Conservation (phyloP, 2,888 invertebrate species). For the Siphlonurus alternatus region DNA sequence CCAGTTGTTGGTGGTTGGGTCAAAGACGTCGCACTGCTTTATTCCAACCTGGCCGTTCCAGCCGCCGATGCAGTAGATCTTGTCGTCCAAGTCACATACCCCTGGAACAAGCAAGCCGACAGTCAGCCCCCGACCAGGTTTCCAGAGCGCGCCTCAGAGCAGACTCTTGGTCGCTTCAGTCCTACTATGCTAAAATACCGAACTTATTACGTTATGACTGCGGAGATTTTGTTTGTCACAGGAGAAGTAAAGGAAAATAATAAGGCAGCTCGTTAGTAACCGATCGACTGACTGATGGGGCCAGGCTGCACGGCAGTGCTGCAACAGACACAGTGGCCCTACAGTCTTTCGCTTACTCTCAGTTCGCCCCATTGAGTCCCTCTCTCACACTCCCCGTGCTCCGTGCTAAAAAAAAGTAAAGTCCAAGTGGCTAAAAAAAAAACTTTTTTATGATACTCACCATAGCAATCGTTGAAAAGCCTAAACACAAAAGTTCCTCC, state of each 20-base stretch:
- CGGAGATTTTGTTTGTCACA: background rate
- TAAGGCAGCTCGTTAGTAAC: background rate
- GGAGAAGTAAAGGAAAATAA: background rate
- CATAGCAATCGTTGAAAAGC: background rate
- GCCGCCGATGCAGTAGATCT: slow-evolving; percentile 63
- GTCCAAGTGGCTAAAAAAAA: background rate
- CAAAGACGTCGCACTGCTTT: slow-evolving; percentile 54
- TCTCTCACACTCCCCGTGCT: background rate
- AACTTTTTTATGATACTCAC: background rate
- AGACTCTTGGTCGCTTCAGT: background rate
- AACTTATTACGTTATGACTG: background rate
- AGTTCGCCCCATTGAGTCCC: background rate
- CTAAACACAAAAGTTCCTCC: background rate
- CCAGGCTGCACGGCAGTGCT: background rate
- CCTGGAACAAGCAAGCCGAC: slow-evolving; percentile 25
- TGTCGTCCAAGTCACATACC: slow-evolving; percentile 42
- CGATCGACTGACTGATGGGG: background rate
- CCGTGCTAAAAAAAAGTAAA: background rate
- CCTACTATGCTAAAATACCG: background rate
- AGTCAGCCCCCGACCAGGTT: background rate
- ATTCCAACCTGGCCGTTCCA: slow-evolving; percentile 54
- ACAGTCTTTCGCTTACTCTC: background rate
- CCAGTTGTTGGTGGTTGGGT: slow-evolving; percentile 46
- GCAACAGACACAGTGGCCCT: background rate
- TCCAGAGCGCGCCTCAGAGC: background rate